Percentiles rank a stretch among this genome's conserved stretches.
Evolutionary conservation across 2,797 vertebrate genomes (phyloP).

Genomic region (Parauchenoglanis ngamensis): DNA sequence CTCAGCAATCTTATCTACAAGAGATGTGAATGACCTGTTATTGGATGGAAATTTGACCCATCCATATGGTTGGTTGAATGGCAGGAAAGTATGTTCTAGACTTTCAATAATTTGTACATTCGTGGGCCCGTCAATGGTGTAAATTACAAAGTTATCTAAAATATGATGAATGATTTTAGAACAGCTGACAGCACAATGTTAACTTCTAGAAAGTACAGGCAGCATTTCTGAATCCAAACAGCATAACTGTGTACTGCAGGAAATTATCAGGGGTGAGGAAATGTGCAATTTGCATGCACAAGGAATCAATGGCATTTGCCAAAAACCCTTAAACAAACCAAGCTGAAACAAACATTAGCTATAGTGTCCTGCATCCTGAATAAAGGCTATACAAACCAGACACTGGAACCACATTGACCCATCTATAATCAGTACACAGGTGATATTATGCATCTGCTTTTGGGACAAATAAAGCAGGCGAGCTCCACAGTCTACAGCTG

Average conservation of each 20-base stretch:
- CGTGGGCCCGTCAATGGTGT: neutral
- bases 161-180: neutral
- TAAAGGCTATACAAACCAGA: conserved; percentile 17
- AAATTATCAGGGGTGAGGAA: conserved; percentile 22
- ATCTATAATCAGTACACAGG: conserved; percentile 25
- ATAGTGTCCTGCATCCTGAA: conserved; percentile 29
- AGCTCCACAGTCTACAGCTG: conserved; percentile 25
- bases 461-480: conserved; percentile 19
- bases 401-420: conserved; percentile 20
- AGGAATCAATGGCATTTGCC: neutral
- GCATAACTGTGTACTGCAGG: conserved; percentile 13
- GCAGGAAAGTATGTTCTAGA: neutral
- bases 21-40: neutral
- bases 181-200: neutral
- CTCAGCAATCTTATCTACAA: neutral
- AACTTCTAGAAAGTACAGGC: neutral
- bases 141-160: neutral
- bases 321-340: conserved; percentile 27
- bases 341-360: conserved; percentile 14
- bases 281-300: conserved; percentile 15
- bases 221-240: neutral
- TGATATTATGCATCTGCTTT: conserved; percentile 26
- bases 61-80: neutral
- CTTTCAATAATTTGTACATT: neutral
- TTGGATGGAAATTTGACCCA: neutral